phyloP scores from a whole-genome alignment of 1,140 invertebrate species.

The Zaprionus taronus region DNA sequence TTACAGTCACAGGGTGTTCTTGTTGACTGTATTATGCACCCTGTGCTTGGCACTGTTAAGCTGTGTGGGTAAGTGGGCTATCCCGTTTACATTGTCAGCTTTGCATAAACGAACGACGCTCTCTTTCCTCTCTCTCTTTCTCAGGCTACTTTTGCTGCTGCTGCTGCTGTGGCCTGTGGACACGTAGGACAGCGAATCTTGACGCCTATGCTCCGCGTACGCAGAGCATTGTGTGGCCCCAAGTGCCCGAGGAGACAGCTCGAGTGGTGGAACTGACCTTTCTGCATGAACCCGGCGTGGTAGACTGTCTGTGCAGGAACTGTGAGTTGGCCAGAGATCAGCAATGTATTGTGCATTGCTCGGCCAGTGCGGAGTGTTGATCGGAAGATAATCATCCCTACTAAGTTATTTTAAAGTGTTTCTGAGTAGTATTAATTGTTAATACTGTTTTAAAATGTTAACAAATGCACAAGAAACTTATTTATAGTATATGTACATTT shows the following conservation, averaged over 20 bases:
- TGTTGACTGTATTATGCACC: conserved; percentile 32
- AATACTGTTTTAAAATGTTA: neutral
- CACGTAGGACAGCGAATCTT: conserved; percentile 26
- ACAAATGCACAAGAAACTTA: neutral
- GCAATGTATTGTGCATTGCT: conserved; percentile 33
- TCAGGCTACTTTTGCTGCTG: conserved; percentile 53
- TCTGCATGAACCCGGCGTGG: conserved; percentile 27
- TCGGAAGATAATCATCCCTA: neutral
- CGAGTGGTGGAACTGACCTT: conserved; percentile 54
- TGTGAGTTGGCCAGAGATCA: conserved; percentile 37
- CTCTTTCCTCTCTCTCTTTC: neutral
- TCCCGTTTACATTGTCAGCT: neutral
- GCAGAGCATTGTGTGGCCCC: conserved; percentile 69
- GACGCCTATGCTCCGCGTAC: conserved; percentile 64
- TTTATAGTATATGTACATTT: neutral
- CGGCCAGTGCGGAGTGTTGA: conserved; percentile 39
- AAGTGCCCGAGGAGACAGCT: conserved; percentile 43
- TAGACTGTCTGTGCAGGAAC: conserved; percentile 38
- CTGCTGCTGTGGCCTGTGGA: conserved; percentile 22
- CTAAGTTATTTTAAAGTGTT: neutral
- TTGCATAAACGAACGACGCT: neutral
- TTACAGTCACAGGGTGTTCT: conserved; percentile 20
- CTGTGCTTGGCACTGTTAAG: conserved; percentile 33
- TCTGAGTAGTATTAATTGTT: neutral
- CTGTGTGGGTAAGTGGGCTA: conserved; percentile 46